phyloP scores from a whole-genome alignment of 1,140 invertebrate species.

The Zelostemma sp. region DNA sequence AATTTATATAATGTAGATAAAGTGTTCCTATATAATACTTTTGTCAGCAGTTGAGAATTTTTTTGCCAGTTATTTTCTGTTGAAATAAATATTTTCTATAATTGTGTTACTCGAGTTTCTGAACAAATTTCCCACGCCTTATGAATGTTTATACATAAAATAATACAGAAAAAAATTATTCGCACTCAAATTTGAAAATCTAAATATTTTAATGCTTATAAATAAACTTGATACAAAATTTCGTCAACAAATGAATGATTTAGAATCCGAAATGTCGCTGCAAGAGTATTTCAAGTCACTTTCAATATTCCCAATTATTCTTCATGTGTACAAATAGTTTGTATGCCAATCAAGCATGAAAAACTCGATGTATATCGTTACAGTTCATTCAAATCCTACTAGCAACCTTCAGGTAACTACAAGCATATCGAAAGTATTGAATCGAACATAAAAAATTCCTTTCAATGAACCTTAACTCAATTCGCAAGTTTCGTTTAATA shows the following conservation, averaged over 20 bases:
- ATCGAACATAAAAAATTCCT: not conserved
- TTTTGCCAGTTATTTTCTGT: not conserved
- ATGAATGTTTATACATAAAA: too few species aligned
- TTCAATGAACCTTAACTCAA: not conserved
- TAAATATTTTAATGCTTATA: not conserved
- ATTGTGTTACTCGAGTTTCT: not conserved
- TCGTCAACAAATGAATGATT: too few species aligned
- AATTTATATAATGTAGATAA: not conserved
- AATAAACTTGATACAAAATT: not conserved
- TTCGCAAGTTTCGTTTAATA: not conserved
- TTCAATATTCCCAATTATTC: too few species aligned
- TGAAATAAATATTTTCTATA: constrained; percentile 6
- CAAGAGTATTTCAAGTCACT: too few species aligned
- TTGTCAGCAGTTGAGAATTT: not conserved
- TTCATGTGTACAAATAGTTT: too few species aligned
- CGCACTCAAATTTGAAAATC: not conserved
- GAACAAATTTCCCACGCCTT: not conserved
- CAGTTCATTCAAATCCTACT: too few species aligned
- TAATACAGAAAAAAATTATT: too few species aligned
- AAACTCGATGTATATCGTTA: too few species aligned
- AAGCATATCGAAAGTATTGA: not conserved
- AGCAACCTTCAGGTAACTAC: too few species aligned
- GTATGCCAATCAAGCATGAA: too few species aligned
- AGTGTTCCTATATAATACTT: not conserved
- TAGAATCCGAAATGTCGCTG: too few species aligned